phyloP scores from a whole-genome alignment of 2,888 invertebrate species.

The Malthinus flaveolus region DNA sequence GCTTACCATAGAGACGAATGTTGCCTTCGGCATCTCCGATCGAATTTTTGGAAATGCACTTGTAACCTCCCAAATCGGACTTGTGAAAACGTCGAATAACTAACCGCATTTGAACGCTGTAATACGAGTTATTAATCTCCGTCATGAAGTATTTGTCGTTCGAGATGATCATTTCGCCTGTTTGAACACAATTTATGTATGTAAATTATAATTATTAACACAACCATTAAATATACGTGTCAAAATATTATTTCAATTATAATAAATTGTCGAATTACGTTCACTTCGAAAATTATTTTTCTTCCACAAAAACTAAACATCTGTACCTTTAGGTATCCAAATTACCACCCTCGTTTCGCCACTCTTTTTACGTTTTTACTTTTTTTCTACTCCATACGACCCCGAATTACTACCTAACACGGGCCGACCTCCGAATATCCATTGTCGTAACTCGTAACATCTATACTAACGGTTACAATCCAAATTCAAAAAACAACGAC shows the following conservation, averaged over 20 bases:
- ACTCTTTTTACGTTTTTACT: too few relatives aligned
- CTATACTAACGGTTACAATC: too few relatives aligned
- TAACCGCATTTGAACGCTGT: conserved; percentile 83
- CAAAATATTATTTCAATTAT: conserved; percentile 8
- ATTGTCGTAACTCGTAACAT: too few relatives aligned
- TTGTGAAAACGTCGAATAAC: conserved; percentile 74
- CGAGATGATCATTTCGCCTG: conserved; percentile 90
- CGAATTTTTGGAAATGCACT: conserved; percentile 90
- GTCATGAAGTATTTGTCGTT: conserved; percentile 85
- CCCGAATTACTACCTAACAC: too few relatives aligned
- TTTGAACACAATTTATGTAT: conserved; percentile 5
- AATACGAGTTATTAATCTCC: conserved; percentile 78
- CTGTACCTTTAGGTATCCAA: too few relatives aligned
- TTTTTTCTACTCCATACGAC: not conserved
- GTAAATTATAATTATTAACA: conserved; percentile 5
- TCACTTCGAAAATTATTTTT: not conserved
- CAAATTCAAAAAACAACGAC: too few relatives aligned
- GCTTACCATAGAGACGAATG: conserved; percentile 84
- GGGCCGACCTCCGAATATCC: too few relatives aligned
- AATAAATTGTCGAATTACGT: not conserved
- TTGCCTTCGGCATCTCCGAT: conserved; percentile 90
- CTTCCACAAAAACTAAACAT: not conserved
- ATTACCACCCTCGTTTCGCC: too few relatives aligned
- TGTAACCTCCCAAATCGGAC: conserved; percentile 83
- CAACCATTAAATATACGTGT: conserved; percentile 1